Conservation (phyloP, 2,888 invertebrate genomes). For the Polydesmus complanatus region DNA sequence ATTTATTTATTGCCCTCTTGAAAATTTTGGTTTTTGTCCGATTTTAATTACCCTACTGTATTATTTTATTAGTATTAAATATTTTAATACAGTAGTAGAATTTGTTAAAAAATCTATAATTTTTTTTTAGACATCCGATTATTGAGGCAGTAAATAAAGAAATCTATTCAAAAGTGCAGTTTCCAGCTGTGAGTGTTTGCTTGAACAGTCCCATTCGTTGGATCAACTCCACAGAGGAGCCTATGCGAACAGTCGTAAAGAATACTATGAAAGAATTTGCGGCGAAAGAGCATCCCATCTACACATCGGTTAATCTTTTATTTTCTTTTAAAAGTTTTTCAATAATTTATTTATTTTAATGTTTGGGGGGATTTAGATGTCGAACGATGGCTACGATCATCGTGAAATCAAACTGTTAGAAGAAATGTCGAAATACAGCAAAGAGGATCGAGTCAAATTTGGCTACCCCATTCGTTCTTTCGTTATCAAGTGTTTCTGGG, state of each 20-base stretch:
- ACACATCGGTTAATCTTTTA: not conserved
- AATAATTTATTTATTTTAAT: too few relatives aligned
- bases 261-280: not conserved
- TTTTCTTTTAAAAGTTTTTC: too few relatives aligned
- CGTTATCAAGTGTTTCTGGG: slow-evolving; percentile 8
- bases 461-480: not conserved
- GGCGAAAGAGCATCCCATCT: not conserved
- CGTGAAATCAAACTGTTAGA: not conserved
- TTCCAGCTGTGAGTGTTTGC: slow-evolving; percentile 9
- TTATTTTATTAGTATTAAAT: too few relatives aligned
- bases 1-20: too few relatives aligned
- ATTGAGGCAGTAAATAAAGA: slow-evolving; percentile 2
- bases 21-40: too few relatives aligned
- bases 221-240: slow-evolving; percentile 3
- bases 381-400: not conserved
- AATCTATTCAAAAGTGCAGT: not conserved
- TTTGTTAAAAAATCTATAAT: not conserved
- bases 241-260: not conserved
- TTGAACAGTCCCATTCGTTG: slow-evolving; percentile 2
- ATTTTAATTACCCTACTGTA: too few relatives aligned
- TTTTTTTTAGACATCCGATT: slow-evolving; percentile 2
- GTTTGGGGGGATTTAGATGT: not conserved
- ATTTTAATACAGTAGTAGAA: too few relatives aligned
- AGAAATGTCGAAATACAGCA: not conserved
- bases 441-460: not conserved